Evolutionary conservation across 1,140 invertebrate genomes (phyloP), one percentile per base, ranked within the genome.

Genomic region (Battus philenor): DNA sequence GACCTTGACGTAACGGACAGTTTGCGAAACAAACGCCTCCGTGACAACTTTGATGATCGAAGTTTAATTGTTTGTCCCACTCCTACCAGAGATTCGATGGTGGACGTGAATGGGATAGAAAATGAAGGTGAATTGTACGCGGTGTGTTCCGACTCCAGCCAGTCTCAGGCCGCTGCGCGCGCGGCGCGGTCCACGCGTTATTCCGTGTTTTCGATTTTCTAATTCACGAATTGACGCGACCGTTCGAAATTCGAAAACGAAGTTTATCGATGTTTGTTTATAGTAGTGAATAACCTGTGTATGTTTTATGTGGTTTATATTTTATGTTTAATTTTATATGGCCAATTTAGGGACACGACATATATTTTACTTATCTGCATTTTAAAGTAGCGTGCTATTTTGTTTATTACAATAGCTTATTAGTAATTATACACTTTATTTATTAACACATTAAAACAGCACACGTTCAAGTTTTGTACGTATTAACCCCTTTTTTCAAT

Each of bases 81-180:
- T 79, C 59, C 33, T 24, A 30, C 47, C 18, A 51, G 26, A 48
- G 43, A 15, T 55, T 57, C 52, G 55, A 11, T 27, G 20, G 33
- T 47, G 45, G 18, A 61, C 50, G 60, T 43, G 67, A 76, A 53
- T 39, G 54, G 46, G 65, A 72, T 44, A 49, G 61, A 50, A 30
- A 50, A 54, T 61, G 44, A 53, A 65, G 58, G 52, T 72, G 67
- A 63, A 59, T 71, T 64, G 68, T 68, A 2, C 15, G 15, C 13
- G 22, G 68, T 56, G 51, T 36, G 38, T 48, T 54, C 44, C 50
- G 76, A 67, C 80, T 84, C 80, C 77, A 61, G 64, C 49, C 70
- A 81, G 80, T 84, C 80, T 83, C 74, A 51, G 46, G 47, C 51
- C 49, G 74, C 33, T 51, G 80, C 77, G 80, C 74, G 60, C 50